These are phyloP conservation scores for Lepeophtheirus salmonis DNA, from an alignment of 1,140 invertebrate genomes.

Conservation along the genomic window DNA sequence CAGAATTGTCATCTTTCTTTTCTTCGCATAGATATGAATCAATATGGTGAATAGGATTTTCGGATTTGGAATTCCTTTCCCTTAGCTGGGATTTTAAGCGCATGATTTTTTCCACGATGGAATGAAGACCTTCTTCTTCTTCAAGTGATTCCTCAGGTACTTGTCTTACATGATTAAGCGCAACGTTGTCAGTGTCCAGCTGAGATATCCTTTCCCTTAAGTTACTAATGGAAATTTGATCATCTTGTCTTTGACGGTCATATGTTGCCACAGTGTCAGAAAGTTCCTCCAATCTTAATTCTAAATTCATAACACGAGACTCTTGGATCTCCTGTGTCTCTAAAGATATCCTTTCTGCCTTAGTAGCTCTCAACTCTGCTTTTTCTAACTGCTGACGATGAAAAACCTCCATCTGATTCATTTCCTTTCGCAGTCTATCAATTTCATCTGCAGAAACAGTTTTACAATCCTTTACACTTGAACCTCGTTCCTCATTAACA, in stretches of 20 bases:
- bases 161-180: background rate
- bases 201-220: background rate
- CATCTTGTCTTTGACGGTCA: constrained; percentile 9
- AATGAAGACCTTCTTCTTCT: background rate
- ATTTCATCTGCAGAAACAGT: background rate
- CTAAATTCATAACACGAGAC: constrained; percentile 8
- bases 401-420: background rate
- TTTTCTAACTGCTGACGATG: constrained; percentile 4
- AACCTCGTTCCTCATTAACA: no score
- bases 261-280: constrained; percentile 8
- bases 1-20: background rate
- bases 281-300: constrained; percentile 10
- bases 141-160: background rate
- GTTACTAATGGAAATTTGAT: background rate
- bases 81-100: background rate
- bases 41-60: background rate
- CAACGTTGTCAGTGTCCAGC: background rate
- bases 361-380: constrained; percentile 1
- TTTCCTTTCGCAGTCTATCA: background rate
- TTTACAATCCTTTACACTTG: no score
- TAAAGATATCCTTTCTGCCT: background rate
- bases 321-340: background rate
- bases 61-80: background rate
- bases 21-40: background rate
- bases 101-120: background rate